phyloP scores from a whole-genome alignment of 2,797 vertebrate species.

The Sitta carolinensis region DNA sequence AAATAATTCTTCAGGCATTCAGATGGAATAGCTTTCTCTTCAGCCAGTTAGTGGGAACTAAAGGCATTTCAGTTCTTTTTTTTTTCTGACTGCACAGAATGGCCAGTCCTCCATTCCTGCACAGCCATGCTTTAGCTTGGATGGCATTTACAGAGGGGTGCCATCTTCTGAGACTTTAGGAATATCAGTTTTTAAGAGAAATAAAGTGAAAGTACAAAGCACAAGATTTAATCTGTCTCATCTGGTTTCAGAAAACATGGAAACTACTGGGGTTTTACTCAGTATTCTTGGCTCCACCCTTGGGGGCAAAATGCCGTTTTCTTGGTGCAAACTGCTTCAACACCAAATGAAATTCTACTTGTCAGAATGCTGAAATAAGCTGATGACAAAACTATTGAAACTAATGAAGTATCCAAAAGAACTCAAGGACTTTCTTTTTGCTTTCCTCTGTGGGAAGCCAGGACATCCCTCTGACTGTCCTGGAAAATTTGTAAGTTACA shows the following conservation, averaged over 20 bases:
- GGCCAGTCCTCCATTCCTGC: not conserved
- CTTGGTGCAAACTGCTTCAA: conserved; percentile 12
- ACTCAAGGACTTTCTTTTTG: not conserved
- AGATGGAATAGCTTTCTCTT: not conserved
- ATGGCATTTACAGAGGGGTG: not conserved
- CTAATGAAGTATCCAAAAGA: conserved; percentile 29
- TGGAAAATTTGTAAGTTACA: too few relatives aligned
- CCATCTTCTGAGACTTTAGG: not conserved
- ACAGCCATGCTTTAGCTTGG: not conserved
- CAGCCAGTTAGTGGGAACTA: not conserved
- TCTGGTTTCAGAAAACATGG: conserved; percentile 10
- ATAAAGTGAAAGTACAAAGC: conserved; percentile 31
- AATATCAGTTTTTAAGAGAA: not conserved
- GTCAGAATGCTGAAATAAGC: conserved; percentile 16
- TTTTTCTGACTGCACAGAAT: not conserved
- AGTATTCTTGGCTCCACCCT: not conserved
- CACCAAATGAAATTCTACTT: conserved; percentile 41
- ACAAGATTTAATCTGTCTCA: not conserved
- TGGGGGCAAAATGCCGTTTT: conserved; percentile 14
- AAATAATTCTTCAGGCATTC: not conserved
- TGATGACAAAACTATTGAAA: conserved; percentile 34
- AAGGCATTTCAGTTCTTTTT: not conserved
- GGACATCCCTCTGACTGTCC: too few relatives aligned
- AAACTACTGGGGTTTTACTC: not conserved
- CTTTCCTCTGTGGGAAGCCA: not conserved